These are phyloP conservation scores for Trissonchulus latispiculum DNA, from an alignment of 2,888 invertebrate genomes.

Conservation along the genomic window DNA sequence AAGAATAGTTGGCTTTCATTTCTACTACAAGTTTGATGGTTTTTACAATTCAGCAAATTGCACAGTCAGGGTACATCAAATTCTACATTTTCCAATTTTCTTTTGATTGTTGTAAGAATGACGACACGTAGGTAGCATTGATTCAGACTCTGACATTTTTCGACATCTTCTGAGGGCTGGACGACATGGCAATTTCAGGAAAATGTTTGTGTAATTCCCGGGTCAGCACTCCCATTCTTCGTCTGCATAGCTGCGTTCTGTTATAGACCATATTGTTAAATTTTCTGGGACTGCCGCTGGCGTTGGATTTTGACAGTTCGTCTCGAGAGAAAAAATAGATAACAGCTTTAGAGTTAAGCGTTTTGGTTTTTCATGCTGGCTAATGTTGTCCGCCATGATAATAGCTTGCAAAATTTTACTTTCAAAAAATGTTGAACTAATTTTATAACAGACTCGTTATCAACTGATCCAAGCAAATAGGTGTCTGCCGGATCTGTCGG, in stretches of 20 bases:
- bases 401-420: neutral
- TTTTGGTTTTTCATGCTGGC: neutral
- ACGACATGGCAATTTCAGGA: neutral
- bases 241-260: neutral
- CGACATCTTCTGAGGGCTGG: neutral
- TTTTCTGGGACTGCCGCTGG: neutral
- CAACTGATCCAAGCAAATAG: neutral
- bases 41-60: no score
- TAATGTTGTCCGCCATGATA: neutral
- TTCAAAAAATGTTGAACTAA: neutral
- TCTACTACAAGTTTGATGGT: no score
- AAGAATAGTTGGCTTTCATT: no score
- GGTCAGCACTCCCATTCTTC: neutral
- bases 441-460: neutral
- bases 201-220: neutral
- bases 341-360: neutral
- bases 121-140: neutral
- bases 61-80: no score
- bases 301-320: neutral
- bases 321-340: neutral
- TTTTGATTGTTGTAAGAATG: neutral
- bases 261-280: neutral
- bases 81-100: no score
- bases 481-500: neutral
- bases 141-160: neutral